Evolutionary conservation across 2,888 invertebrate species (phyloP).

Genomic region (Netelia inedita): DNA sequence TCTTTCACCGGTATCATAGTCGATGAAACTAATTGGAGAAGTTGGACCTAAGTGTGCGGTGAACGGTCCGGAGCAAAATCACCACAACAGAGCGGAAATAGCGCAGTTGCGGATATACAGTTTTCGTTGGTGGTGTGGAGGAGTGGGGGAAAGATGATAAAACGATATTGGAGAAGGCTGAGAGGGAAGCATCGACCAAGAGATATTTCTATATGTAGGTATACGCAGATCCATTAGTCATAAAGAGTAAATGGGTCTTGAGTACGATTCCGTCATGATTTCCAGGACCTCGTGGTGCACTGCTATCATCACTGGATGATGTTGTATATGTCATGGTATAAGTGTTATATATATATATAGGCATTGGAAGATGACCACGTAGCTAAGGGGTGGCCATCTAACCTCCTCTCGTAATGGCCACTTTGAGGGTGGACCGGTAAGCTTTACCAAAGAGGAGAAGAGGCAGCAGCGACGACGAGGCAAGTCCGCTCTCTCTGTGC

Average conservation of each 20-base stretch:
- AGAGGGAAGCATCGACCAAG: constrained; percentile 31
- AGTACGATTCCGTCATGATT: constrained; percentile 16
- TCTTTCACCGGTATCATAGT: constrained; percentile 35
- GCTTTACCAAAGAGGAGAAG: constrained; percentile 79
- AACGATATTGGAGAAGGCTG: constrained; percentile 33
- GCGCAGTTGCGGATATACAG: constrained; percentile 63
- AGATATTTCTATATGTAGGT: constrained; percentile 9
- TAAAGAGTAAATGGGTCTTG: constrained; percentile 29
- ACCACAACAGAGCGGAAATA: constrained; percentile 63
- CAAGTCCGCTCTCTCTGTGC: constrained; percentile 58
- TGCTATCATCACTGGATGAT: constrained; percentile 3
- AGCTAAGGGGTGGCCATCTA: constrained; percentile 52
- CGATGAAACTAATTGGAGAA: constrained; percentile 80
- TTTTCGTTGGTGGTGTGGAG: too few species aligned
- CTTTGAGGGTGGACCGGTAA: constrained; percentile 82
- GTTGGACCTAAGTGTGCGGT: constrained; percentile 71
- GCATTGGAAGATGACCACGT: constrained; percentile 42
- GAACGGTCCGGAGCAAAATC: constrained; percentile 70
- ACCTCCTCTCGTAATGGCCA: constrained; percentile 81
- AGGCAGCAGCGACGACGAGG: constrained; percentile 34
- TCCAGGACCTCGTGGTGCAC: constrained; percentile 18
- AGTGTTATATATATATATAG: constrained; percentile 11
- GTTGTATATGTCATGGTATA: constrained; percentile 12
- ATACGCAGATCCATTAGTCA: constrained; percentile 15
- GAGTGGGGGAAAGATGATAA: constrained; percentile 10